Evolutionary conservation across 2,888 invertebrate genomes (phyloP), one percentile per base, ranked within the genome.

Genomic region (Neoitamus cyanurus): DNA sequence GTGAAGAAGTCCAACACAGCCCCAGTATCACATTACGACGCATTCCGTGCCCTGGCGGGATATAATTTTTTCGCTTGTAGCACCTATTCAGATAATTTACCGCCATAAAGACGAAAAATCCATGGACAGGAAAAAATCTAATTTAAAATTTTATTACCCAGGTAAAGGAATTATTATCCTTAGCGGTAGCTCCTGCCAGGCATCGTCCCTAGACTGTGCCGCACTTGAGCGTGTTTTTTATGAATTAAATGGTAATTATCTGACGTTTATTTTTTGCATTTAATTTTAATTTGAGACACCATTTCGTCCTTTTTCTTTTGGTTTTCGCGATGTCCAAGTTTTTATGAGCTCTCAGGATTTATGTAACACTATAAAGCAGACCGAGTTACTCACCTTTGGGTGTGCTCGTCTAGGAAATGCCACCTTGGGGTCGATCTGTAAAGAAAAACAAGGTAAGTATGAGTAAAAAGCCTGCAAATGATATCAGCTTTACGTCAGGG

Each of bases 391-490:
- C 94, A 98, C 98, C 96, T 98, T 98, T 93, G 98, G 98, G 93
- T 98, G 98, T 93, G 98, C 97, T 95, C 98, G 95, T 93, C 99
- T 96, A 89, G 99, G 99, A 94, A 99, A 99, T 92, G 99, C 99
- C 93, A 99, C 98, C 95, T 99, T 99, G 89, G 99, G 99, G 93
- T 99, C 99, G 94, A 99, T 99, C 99, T 99, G 96, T 88, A 92
- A 92, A 92, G 89, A 90, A 86, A 86, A 86, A 75, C 85, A 70
- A 86, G 75, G 83, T 84, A 78, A 85, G 58, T 15, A 15, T 80
- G 30, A 80, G 34, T 48, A 48, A 80, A 80, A 80, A 34, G 75
- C 25, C 85, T 75, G 77, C 20, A 84, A 83, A 86, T 78, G 85
- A 83, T 84, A 78, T 84, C 48, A 58, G 58, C 7, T 58, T 58